Conservation (phyloP, 2,113 vertebrate species). For the Heterotis niloticus region DNA sequence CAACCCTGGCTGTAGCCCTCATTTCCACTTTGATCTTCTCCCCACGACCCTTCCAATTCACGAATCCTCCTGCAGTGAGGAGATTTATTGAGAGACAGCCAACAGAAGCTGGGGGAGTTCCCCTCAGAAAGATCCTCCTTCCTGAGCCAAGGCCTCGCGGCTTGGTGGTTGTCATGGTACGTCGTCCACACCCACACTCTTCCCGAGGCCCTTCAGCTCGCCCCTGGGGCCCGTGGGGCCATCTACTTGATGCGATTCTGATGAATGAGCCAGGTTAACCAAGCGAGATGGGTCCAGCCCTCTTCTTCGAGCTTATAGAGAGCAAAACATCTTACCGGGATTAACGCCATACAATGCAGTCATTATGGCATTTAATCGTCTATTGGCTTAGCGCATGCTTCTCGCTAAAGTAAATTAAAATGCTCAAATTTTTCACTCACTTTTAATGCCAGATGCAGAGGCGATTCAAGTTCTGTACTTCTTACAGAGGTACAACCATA, state of each 20-base stretch:
- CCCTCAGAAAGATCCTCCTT: background rate
- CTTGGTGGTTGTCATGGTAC: too few relatives aligned
- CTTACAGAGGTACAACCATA: too few relatives aligned
- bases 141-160: background rate
- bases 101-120: background rate
- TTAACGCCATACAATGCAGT: background rate
- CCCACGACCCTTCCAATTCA: background rate
- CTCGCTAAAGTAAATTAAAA: too few relatives aligned
- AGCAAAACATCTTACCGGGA: too few relatives aligned
- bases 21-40: background rate
- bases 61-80: background rate
- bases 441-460: too few relatives aligned
- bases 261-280: constrained; percentile 3
- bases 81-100: background rate
- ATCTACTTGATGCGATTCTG: background rate
- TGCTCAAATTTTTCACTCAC: too few relatives aligned
- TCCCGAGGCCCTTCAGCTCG: background rate
- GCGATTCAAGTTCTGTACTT: too few relatives aligned
- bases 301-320: background rate
- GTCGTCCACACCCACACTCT: background rate
- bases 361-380: background rate
- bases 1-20: background rate
- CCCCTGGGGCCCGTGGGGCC: background rate
- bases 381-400: background rate
- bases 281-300: background rate